Percentiles rank a stretch among this genome's conserved stretches.
Conservation (phyloP, 1,140 invertebrate species). For the Bombus difficillimus region DNA sequence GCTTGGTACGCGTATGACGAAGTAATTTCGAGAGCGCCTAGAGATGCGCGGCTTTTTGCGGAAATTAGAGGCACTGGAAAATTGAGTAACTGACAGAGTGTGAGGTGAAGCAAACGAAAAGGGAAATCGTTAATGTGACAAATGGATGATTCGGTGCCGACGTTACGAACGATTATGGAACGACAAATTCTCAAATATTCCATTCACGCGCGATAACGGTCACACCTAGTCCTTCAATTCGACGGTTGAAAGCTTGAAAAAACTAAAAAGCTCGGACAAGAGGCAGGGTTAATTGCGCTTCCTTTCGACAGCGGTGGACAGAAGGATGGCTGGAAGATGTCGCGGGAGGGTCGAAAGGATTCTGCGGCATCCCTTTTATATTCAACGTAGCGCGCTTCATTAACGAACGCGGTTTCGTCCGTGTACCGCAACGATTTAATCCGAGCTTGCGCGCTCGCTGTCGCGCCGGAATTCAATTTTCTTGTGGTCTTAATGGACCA, state of each 20-base stretch:
- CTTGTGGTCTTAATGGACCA: constrained; percentile 64
- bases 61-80: neutral
- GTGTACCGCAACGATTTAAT: constrained; percentile 71
- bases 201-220: neutral
- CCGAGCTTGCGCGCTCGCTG: constrained; percentile 54
- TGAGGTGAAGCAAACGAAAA: neutral
- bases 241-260: neutral
- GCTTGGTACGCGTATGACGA: neutral
- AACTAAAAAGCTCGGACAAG: neutral
- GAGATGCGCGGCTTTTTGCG: neutral
- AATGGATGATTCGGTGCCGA: neutral
- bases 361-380: constrained; percentile 52
- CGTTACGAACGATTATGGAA: neutral
- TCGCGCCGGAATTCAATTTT: constrained; percentile 69
- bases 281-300: constrained; percentile 37
- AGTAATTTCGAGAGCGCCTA: neutral
- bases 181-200: constrained; percentile 11
- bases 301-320: constrained; percentile 17
- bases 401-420: constrained; percentile 61
- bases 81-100: neutral
- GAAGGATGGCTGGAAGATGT: constrained; percentile 16
- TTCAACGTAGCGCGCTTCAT: constrained; percentile 67
- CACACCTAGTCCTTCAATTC: neutral
- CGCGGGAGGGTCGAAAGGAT: neutral
- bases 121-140: neutral